Percentiles rank a stretch among this genome's conserved stretches.
Evolutionary conservation across 1,140 invertebrate genomes (phyloP).

Genomic region (Ceratina calcarata): DNA sequence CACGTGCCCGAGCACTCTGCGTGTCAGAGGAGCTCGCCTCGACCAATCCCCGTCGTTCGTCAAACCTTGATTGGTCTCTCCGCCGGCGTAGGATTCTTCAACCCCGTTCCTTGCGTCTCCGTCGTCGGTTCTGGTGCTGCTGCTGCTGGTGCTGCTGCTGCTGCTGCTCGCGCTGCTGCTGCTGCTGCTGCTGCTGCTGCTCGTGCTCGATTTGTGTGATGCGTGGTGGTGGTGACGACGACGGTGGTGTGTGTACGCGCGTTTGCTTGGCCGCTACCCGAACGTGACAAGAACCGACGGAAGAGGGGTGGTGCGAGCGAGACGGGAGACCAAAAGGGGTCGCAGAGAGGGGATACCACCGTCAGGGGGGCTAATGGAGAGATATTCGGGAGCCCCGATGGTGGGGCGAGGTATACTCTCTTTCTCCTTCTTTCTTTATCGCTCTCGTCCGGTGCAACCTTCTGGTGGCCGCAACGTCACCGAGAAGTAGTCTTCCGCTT

Average conservation of each 20-base stretch:
- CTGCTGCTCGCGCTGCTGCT: constrained; percentile 40
- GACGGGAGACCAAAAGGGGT: constrained; percentile 61
- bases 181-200: constrained; percentile 45
- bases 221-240: constrained; percentile 52
- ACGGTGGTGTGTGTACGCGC: too few species aligned
- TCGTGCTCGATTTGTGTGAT: constrained; percentile 13
- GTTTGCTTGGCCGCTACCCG: constrained; percentile 60
- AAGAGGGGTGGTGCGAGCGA: constrained; percentile 60
- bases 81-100: constrained; percentile 77
- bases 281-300: constrained; percentile 67
- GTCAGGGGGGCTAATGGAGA: constrained; percentile 79
- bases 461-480: constrained; percentile 68
- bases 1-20: constrained; percentile 78
- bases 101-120: constrained; percentile 76
- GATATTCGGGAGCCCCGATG: constrained; percentile 76
- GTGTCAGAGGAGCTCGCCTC: constrained; percentile 71
- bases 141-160: constrained; percentile 30
- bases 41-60: constrained; percentile 82
- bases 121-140: constrained; percentile 55
- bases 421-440: constrained; percentile 29
- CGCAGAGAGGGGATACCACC: constrained; percentile 71
- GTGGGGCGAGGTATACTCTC: constrained; percentile 71
- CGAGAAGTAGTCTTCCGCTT: constrained; percentile 68
- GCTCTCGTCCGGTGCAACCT: constrained; percentile 52
- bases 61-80: constrained; percentile 83